Conservation (phyloP, 1,140 invertebrate species). For the Gryon sp. region DNA sequence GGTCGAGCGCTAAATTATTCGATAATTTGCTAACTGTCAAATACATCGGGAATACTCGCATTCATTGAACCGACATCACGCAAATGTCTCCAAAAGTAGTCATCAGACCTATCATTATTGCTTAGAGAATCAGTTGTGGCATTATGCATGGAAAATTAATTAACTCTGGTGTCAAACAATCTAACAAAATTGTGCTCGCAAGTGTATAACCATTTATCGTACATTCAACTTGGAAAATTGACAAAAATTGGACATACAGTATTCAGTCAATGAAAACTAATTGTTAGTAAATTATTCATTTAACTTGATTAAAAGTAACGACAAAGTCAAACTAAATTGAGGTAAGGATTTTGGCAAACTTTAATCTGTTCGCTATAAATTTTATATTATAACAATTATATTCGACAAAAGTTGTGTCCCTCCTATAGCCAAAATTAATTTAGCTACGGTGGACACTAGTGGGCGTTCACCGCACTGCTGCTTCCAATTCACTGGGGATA, state of each 20-base stretch:
- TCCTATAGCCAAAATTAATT: conserved; percentile 51
- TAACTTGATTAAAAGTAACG: conserved; percentile 35
- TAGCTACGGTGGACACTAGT: conserved; percentile 42
- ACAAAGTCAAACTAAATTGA: conserved; percentile 11
- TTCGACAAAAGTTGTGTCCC: conserved; percentile 40
- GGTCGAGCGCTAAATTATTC: conserved; percentile 43
- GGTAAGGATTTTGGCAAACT: conserved; percentile 31
- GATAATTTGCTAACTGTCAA: conserved; percentile 54
- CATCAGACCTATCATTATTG: conserved; percentile 25
- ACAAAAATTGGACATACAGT: too few species aligned
- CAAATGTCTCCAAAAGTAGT: conserved; percentile 42
- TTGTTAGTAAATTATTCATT: conserved; percentile 34
- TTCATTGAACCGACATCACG: conserved; percentile 25
- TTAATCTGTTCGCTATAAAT: conserved; percentile 50
- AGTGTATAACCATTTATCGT: too few species aligned
- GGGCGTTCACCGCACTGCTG: conserved; percentile 30
- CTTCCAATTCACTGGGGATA: conserved; percentile 27
- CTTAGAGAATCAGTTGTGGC: conserved; percentile 3
- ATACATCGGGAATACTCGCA: conserved; percentile 40
- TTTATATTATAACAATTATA: conserved; percentile 59
- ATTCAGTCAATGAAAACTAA: too few species aligned
- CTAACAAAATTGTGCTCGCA: background rate
- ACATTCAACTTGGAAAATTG: too few species aligned
- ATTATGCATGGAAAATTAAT: conserved; percentile 25
- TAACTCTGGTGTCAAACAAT: conserved; percentile 18